Evolutionary conservation across 1,140 invertebrate species (phyloP).

Genomic region (Thrips palmi): DNA sequence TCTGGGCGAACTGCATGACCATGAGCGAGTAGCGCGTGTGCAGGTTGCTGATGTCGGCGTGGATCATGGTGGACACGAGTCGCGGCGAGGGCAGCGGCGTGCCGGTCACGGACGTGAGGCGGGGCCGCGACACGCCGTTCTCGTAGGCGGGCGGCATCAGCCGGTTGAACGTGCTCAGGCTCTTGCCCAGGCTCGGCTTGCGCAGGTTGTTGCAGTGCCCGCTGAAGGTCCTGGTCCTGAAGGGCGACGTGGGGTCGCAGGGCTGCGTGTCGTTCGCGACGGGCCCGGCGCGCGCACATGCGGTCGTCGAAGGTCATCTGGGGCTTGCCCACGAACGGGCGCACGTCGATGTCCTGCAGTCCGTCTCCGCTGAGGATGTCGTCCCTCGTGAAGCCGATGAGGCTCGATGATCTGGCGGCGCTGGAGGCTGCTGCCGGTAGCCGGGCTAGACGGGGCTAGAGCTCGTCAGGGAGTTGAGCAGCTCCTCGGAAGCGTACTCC

Average conservation of each 20-base stretch:
- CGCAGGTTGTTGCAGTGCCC: slow-evolving; percentile 85
- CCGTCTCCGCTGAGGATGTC: too few species aligned
- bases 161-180: slow-evolving; percentile 68
- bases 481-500: slow-evolving; percentile 70
- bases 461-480: slow-evolving; percentile 48
- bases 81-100: slow-evolving; percentile 58
- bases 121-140: slow-evolving; percentile 62
- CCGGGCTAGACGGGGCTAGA: too few species aligned
- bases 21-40: slow-evolving; percentile 76
- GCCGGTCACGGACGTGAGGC: slow-evolving; percentile 51
- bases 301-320: too few species aligned
- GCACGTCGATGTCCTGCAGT: too few species aligned
- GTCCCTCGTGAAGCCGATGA: too few species aligned
- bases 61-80: slow-evolving; percentile 65
- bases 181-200: slow-evolving; percentile 68
- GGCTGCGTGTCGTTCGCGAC: slow-evolving; percentile 28
- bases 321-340: too few species aligned
- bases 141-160: slow-evolving; percentile 73
- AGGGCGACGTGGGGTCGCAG: slow-evolving; percentile 65
- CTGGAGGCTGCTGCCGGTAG: too few species aligned
- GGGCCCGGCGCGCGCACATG: too few species aligned
- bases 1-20: slow-evolving; percentile 87
- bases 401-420: too few species aligned
- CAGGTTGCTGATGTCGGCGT: slow-evolving; percentile 72
- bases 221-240: slow-evolving; percentile 58